Evolutionary conservation across 2,888 invertebrate species (phyloP).

Genomic region (Aporophyla nigra): DNA sequence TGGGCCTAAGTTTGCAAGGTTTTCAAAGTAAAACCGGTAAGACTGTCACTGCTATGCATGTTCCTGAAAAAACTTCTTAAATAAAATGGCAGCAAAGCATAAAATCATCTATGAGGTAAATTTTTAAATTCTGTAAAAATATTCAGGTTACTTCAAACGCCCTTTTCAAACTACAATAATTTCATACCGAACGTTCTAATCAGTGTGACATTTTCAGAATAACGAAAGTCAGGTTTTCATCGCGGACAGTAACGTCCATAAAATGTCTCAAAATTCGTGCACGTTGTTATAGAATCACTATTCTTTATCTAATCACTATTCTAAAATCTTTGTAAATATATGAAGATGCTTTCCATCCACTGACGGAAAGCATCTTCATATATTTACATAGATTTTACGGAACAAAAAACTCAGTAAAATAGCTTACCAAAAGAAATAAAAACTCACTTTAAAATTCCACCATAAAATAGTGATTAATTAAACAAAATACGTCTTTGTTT

Average conservation of each 20-base stretch:
- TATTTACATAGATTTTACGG: too few species aligned
- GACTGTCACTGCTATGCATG: too few species aligned
- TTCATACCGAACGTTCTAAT: background rate
- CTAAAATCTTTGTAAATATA: too few species aligned
- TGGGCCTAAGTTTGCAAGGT: background rate
- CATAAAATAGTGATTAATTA: conserved; percentile 59
- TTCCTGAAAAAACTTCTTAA: background rate
- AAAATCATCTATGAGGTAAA: background rate
- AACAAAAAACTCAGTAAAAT: background rate
- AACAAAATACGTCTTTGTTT: conserved; percentile 64
- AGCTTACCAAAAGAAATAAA: background rate
- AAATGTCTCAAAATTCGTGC: too few species aligned
- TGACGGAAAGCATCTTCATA: too few species aligned
- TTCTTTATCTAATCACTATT: too few species aligned
- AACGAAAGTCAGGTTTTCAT: background rate
- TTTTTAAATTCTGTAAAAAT: background rate
- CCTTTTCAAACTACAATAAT: background rate
- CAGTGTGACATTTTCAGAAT: background rate
- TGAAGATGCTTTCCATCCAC: too few species aligned
- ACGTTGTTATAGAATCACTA: too few species aligned
- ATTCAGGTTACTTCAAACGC: background rate
- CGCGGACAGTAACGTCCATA: too few species aligned
- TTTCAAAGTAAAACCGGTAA: background rate
- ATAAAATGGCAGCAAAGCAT: background rate
- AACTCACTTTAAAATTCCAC: conserved; percentile 7